Evolutionary conservation across 2,113 vertebrate genomes (phyloP).

Genomic region (Crotalus tigris): DNA sequence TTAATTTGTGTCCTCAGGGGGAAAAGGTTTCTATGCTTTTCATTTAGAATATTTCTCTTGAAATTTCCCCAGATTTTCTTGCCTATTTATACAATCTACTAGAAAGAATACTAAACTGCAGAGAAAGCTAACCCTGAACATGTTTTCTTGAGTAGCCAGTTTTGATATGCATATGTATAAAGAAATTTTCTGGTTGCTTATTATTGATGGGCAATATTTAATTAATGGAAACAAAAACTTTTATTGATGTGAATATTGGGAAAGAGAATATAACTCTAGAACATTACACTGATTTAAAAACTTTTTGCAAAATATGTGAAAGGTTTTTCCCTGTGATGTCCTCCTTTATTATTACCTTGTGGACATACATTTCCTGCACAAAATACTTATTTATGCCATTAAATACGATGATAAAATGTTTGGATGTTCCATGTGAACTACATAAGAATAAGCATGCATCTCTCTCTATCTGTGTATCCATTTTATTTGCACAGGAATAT

Average conservation of each 20-base stretch:
- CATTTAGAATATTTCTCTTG: conserved; percentile 34
- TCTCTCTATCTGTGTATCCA: background rate
- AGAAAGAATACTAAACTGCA: conserved; percentile 56
- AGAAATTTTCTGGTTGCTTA: conserved; percentile 32
- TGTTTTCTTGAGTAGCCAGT: conserved; percentile 31
- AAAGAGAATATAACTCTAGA: conserved; percentile 9
- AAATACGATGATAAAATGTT: conserved; percentile 38
- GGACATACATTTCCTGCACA: conserved; percentile 48
- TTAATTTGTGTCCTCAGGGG: background rate
- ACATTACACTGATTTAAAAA: conserved; percentile 41
- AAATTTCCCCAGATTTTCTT: conserved; percentile 54
- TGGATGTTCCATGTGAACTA: conserved; percentile 16
- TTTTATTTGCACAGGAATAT: background rate
- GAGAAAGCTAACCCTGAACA: conserved; percentile 50
- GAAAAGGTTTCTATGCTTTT: conserved; percentile 11
- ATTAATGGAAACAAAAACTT: conserved; percentile 26
- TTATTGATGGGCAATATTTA: conserved; percentile 36
- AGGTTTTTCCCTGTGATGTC: conserved; percentile 31
- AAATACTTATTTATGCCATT: conserved; percentile 50
- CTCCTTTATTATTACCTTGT: conserved; percentile 25
- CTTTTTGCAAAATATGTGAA: conserved; percentile 43
- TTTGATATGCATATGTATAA: conserved; percentile 38
- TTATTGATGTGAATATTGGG: conserved; percentile 24
- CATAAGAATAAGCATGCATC: background rate
- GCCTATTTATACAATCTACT: conserved; percentile 57